These are phyloP conservation scores for Delichon dasypus DNA, from an alignment of 2,797 vertebrate genomes.

Conservation along the genomic window DNA sequence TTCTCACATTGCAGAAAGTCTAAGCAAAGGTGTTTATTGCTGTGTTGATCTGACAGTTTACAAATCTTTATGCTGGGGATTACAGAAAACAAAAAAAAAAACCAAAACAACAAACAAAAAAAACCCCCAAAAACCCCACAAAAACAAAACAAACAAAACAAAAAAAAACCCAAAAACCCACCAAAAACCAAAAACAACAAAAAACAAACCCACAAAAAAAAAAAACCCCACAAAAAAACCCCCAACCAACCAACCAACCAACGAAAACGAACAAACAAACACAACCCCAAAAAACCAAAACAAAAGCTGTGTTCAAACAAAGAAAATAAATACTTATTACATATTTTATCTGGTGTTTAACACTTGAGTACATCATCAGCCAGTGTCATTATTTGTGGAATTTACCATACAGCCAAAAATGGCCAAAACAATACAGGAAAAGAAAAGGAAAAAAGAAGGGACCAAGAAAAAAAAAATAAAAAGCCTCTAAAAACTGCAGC, in stretches of 20 bases:
- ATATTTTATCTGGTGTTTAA: not conserved
- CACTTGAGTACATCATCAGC: not conserved
- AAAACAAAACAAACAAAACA: no score
- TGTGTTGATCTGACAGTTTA: not conserved
- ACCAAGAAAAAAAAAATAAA: not conserved
- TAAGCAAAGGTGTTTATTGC: not conserved
- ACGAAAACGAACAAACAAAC: no score
- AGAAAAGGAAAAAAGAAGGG: not conserved
- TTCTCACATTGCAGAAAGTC: not conserved
- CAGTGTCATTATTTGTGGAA: not conserved
- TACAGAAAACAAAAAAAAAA: not conserved
- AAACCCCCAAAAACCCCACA: no score
- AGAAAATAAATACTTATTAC: not conserved
- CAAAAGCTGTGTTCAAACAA: not conserved
- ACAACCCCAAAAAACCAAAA: no score
- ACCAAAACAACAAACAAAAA: no score
- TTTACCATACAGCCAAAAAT: not conserved
- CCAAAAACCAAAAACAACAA: no score
- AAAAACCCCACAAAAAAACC: no score
- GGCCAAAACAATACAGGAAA: not conserved
- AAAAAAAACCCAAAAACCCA: no score
- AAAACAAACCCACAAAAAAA: no score
- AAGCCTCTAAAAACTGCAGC: not conserved
- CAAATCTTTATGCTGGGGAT: not conserved
- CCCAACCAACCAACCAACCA: no score